phyloP scores from a whole-genome alignment of 2,888 invertebrate species.

The Pandemis cinnamomeana region DNA sequence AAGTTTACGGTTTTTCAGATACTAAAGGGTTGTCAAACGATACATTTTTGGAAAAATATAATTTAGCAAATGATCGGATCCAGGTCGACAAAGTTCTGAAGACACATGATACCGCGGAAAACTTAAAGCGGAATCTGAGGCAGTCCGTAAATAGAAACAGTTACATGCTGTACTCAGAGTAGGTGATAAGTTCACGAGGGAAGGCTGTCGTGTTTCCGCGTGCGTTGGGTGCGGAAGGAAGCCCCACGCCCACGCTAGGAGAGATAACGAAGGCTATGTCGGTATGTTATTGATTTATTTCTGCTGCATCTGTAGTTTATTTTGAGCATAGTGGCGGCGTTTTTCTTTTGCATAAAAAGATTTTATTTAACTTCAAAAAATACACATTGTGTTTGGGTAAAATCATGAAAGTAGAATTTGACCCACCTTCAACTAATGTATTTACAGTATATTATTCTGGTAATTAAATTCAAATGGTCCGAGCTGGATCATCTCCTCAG shows the following conservation, averaged over 20 bases:
- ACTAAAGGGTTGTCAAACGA: too few relatives aligned
- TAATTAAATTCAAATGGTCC: too few relatives aligned
- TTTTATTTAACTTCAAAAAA: too few relatives aligned
- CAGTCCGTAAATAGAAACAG: conserved; percentile 9
- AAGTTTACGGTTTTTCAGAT: too few relatives aligned
- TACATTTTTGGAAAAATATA: too few relatives aligned
- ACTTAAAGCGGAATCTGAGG: conserved; percentile 10
- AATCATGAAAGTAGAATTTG: too few relatives aligned
- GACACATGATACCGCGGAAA: not conserved
- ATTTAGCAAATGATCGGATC: too few relatives aligned
- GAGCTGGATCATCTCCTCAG: too few relatives aligned
- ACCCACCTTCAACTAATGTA: too few relatives aligned
- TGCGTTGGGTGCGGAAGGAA: conserved; percentile 37
- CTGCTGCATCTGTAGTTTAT: not conserved
- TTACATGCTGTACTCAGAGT: conserved; percentile 1
- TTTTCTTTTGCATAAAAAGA: not conserved
- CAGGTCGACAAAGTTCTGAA: not conserved
- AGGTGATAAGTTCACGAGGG: conserved; percentile 21
- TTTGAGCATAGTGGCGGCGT: not conserved
- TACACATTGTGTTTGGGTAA: too few relatives aligned
- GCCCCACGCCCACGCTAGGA: conserved; percentile 22
- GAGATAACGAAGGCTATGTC: conserved; percentile 33
- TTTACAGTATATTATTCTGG: too few relatives aligned
- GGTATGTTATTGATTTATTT: conserved; percentile 35
- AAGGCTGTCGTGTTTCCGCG: conserved; percentile 17